Base-by-base conservation (phyloP, 37 sponge, comb jelly and placozoan genomes). In the Oopsacas minuta region DNA sequence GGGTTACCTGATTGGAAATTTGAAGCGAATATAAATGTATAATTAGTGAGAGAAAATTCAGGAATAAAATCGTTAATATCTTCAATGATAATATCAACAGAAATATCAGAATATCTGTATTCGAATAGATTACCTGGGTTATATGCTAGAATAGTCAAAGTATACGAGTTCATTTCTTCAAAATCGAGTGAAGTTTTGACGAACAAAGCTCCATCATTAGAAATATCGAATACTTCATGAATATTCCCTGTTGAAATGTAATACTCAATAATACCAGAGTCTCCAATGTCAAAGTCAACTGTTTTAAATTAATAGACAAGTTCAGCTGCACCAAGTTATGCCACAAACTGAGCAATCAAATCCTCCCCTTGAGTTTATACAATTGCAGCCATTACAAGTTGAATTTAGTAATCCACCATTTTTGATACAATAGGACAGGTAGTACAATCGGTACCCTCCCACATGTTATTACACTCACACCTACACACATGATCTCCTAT, bases 221-320 rank as follows among this genome's bases (percentile, higher is more conserved):
- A 61, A 23, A 84, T 39, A 3, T 8, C 85, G 81, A 84, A 84
- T 36, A 52, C 85, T 81, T 22, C 85, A n/a, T 81, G 81, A 23
- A 52, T 39, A 69, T 84, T 84, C 23, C 85, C 85, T 81, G 17
- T 37, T 3, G 52, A 36, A 36, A 84, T 42, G 81, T 25, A 61
- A 61, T 61, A 61, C 20, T 10, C 30, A 32, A 61, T n/a, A 61
- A 25, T 34, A 61, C 17, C 30, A 20, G 75, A 61, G 7, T 25
- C 28, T 3, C 75, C 75, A 61, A n/a, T 12, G 28, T 61, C 75
- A 10, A 61, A 61, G 30, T 61, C 75, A 25, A 61, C 20, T 20
- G 30, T 34, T 61, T 7, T 12, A n/a, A 61, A 61, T n/a, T n/a
- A n/a, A n/a, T n/a, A n/a, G n/a, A n/a, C n/a, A n/a, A n/a, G n/a